Evolutionary conservation across 2,888 invertebrate genomes (phyloP), one percentile per base, ranked within the genome.

Genomic region (Drosophila barbarae): DNA sequence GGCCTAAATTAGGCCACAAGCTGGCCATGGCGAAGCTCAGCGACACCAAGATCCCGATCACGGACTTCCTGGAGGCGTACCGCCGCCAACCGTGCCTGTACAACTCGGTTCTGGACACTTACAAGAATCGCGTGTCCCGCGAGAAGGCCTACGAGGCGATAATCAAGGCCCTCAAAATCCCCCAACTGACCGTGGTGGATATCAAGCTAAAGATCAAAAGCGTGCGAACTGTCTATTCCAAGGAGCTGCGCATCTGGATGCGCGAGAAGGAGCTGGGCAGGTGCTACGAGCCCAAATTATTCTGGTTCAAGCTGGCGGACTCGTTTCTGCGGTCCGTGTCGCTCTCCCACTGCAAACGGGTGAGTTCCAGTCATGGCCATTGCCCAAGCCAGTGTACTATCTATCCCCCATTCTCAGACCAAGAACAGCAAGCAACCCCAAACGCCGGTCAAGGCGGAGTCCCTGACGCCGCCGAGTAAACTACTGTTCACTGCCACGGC

Each of bases 151-250:
- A 88, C 52, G 59, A 77, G 50, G 74, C 73, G 23, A 88, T 88
- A 26, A 81, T 87, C 5, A 71, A 73, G 3, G 78, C 87, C 54
- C 74, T 89, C 1, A 81, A 86, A 53, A 83, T 86, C 35, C 72
- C 82, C 3, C 79, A 83, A 28, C 55, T 89, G 46, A 86, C 87
- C 15, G 78, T 78, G 5, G 70, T 77, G 39, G 87, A 87, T 68
- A 78, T 89, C 4, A 88, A 89, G 53, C 66, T 88, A 3, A 89
- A 89, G 81, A 88, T 89, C 8, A 89, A 89, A 61, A 87, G 87
- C 21, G 85, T 89, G n/a, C 79, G 89, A 53, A 89, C 89, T 2
- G 88, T 88, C 32, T 89, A 88, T 63, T 85, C 87, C 28, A 87
- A 87, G 59, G 87, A 89, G 72, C 56, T 87, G 34, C 77, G 84